These are phyloP conservation scores for Lochmaea crataegi DNA, from an alignment of 2,888 invertebrate species.

Conservation along the genomic window DNA sequence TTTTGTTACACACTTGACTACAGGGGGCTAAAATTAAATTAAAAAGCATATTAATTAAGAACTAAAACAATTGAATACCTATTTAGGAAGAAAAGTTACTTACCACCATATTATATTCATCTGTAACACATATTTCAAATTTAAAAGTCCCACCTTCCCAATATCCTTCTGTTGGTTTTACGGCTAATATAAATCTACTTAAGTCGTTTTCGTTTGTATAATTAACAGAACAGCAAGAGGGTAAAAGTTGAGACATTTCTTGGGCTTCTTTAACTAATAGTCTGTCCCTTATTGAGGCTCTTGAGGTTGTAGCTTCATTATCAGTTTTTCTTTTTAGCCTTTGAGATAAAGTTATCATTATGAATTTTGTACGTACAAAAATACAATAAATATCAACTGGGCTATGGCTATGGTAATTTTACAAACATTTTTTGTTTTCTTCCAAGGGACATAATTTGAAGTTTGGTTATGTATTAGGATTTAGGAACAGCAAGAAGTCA, in stretches of 20 bases:
- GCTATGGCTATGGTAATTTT: slow-evolving; percentile 11
- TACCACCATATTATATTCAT: slow-evolving; percentile 97
- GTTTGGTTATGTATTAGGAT: slow-evolving; percentile 23
- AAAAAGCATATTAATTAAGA: slow-evolving; percentile 10
- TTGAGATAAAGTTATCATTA: slow-evolving; percentile 80
- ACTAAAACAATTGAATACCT: background rate
- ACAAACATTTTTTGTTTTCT: slow-evolving; percentile 25
- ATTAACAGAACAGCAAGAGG: slow-evolving; percentile 80
- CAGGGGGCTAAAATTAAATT: slow-evolving; percentile 80
- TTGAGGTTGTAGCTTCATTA: slow-evolving; percentile 60
- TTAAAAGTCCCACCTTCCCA: slow-evolving; percentile 90
- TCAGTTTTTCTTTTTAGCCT: slow-evolving; percentile 74
- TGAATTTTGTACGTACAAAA: slow-evolving; percentile 20
- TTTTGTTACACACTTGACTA: slow-evolving; percentile 90
- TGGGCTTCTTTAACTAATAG: slow-evolving; percentile 83
- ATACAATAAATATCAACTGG: slow-evolving; percentile 10
- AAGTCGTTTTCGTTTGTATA: slow-evolving; percentile 88
- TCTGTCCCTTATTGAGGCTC: slow-evolving; percentile 83
- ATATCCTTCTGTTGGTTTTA: slow-evolving; percentile 86
- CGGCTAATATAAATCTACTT: slow-evolving; percentile 81
- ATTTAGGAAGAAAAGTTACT: slow-evolving; percentile 60
- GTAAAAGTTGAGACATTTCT: slow-evolving; percentile 89
- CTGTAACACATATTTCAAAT: slow-evolving; percentile 88
- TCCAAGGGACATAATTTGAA: slow-evolving; percentile 19
- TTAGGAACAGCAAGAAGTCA: background rate